Percentiles rank a stretch among this genome's conserved stretches.
These are phyloP conservation scores for Sinopyrophorus schimmeli DNA, from an alignment of 2,888 invertebrate species.

Conservation along the genomic window DNA sequence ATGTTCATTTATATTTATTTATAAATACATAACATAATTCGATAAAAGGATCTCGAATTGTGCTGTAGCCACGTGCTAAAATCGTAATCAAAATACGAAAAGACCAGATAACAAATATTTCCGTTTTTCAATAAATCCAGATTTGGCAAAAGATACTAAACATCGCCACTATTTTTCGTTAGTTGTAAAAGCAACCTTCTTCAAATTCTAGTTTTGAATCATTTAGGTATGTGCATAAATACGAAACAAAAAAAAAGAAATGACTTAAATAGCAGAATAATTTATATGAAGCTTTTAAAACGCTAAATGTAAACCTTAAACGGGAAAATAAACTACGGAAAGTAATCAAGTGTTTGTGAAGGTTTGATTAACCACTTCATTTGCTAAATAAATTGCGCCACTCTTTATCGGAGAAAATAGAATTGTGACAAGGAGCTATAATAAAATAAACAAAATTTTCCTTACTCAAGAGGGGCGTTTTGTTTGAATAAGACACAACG, in stretches of 20 bases:
- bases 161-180: too few relatives aligned
- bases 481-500: constrained; percentile 38
- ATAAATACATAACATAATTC: too few relatives aligned
- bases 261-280: constrained; percentile 5
- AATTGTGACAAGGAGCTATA: constrained; percentile 36
- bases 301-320: constrained; percentile 22
- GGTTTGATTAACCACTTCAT: constrained; percentile 45
- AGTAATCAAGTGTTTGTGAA: constrained; percentile 43
- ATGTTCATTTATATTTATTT: too few relatives aligned
- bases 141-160: too few relatives aligned
- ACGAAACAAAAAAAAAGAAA: constrained; percentile 1
- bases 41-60: too few relatives aligned
- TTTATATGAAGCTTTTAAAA: constrained; percentile 5
- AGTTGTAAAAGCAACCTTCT: too few relatives aligned
- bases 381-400: constrained; percentile 41
- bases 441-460: constrained; percentile 41
- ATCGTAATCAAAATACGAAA: too few relatives aligned
- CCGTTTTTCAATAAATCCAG: too few relatives aligned
- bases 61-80: too few relatives aligned
- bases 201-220: too few relatives aligned
- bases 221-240: too few relatives aligned
- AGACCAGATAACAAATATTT: too few relatives aligned
- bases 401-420: constrained; percentile 39
- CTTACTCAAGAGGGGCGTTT: constrained; percentile 33
- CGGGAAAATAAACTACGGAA: constrained; percentile 26